Evolutionary conservation across 2,113 vertebrate genomes (phyloP), one percentile per base, ranked within the genome.

Genomic region (Saccopteryx leptura): DNA sequence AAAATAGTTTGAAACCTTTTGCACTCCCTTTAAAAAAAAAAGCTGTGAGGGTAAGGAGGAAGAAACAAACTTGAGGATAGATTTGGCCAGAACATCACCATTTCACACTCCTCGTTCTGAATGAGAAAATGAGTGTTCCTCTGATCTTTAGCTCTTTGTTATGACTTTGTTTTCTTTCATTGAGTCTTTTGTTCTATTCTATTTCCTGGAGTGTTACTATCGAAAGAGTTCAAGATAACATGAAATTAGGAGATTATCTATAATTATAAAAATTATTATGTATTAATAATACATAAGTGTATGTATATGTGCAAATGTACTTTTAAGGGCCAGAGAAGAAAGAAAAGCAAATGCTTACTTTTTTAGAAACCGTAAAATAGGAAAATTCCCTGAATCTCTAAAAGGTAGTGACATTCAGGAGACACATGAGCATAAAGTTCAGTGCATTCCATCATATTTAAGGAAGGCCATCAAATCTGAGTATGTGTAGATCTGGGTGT

Each of bases 391-490:
- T 58, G 21, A 66, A 69, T 52, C 13, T 90, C 66, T 88, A 90
- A 94, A 92, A 76, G 17, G 52, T 54, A 69, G 54, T 88, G 83
- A 81, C n/a, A 88, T 66, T 87, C 48, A 92, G 26, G 66, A 96
- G 80, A 76, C 10, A 66, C 1, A 0, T 61, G 60, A 87, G 71
- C 8, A 15, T 88, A 56, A 81, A 90, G 56, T 93, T 91, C 91
- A 93, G 87, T 9, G 50, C 10, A 58, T 18, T 93, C 21, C 60
- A 84, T 89, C 68, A 83, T 88, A 48, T 71, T 83, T 89, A 95
- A 92, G 28, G 60, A 91, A 86, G 63, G 28, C 89, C 60, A 72
- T 95, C 79, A 75, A 46, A 21, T 86, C 10, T 89, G 86, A 87
- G 28, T 12, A 19, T 56, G 31, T 68, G n/a, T 88, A 60, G 60